Percentiles rank a stretch among this genome's conserved stretches.
These are phyloP conservation scores for Subacronicta megacephala DNA, from an alignment of 2,888 invertebrate genomes.

Conservation along the genomic window DNA sequence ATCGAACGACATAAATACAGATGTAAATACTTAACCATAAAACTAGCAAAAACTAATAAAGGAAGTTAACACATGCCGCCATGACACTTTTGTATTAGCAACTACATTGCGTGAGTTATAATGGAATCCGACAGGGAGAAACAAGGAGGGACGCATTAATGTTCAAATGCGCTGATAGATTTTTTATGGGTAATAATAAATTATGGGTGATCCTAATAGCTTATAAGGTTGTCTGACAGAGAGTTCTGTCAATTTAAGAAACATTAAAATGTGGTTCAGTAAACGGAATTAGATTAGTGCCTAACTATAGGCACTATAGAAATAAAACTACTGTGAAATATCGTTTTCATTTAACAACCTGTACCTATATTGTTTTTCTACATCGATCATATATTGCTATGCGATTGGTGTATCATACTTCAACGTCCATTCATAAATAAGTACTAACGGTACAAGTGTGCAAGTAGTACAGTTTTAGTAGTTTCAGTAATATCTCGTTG, in stretches of 20 bases:
- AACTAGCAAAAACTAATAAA: slow-evolving; percentile 73
- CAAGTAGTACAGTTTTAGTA: too few species aligned
- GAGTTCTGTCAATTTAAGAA: too few species aligned
- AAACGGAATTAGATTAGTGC: too few species aligned
- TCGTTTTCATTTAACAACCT: too few species aligned
- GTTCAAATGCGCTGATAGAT: slow-evolving; percentile 37
- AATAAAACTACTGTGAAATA: too few species aligned
- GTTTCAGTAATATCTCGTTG: too few species aligned
- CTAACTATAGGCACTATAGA: too few species aligned
- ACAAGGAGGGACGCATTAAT: slow-evolving; percentile 17
- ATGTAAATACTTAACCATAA: slow-evolving; percentile 29
- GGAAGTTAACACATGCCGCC: slow-evolving; percentile 71
- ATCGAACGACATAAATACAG: slow-evolving; percentile 2
- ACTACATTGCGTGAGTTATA: slow-evolving; percentile 54
- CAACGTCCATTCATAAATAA: too few species aligned
- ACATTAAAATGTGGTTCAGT: neutral
- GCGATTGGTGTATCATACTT: too few species aligned
- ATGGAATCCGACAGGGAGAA: slow-evolving; percentile 33
- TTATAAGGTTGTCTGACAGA: slow-evolving; percentile 2
- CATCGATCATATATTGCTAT: too few species aligned
- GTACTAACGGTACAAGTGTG: too few species aligned
- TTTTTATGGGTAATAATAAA: slow-evolving; percentile 39
- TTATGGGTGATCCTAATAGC: slow-evolving; percentile 33
- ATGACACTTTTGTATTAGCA: slow-evolving; percentile 62
- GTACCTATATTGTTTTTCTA: too few species aligned